Conservation (phyloP, 2,888 invertebrate genomes). For the Vannuccia rotundouncinata region DNA sequence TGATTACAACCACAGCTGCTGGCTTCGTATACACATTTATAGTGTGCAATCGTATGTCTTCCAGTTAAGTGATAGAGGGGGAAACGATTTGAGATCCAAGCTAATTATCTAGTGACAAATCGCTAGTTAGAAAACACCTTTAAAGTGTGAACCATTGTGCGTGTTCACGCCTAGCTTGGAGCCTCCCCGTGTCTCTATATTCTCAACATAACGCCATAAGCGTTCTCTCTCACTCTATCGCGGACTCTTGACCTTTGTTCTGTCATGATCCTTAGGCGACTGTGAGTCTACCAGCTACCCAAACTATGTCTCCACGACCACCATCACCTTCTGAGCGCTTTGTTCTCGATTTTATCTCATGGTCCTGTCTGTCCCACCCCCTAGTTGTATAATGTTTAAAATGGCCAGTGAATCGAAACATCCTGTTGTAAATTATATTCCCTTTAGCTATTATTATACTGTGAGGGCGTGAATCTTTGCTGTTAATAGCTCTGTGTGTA, state of each 20-base stretch:
- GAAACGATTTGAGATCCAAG: background rate
- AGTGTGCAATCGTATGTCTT: background rate
- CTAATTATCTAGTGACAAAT: slow-evolving; percentile 10
- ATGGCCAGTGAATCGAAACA: too few species aligned
- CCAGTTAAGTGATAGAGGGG: background rate
- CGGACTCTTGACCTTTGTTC: slow-evolving; percentile 3
- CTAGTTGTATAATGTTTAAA: too few species aligned
- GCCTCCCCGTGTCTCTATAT: background rate
- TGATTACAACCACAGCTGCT: background rate
- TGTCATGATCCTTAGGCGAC: background rate
- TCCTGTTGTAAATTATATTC: too few species aligned
- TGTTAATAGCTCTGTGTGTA: too few species aligned
- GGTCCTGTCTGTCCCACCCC: too few species aligned
- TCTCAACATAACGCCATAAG: background rate
- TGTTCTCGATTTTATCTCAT: slow-evolving; percentile 1
- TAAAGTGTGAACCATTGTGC: background rate
- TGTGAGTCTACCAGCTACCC: background rate
- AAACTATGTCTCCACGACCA: too few species aligned
- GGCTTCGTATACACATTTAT: too few species aligned
- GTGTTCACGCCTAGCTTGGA: slow-evolving; percentile 22
- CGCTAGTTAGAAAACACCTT: background rate
- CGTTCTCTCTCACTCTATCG: background rate
- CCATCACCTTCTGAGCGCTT: too few species aligned
- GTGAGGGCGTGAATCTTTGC: too few species aligned
- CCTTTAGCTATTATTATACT: background rate